Percentiles rank a stretch among this genome's conserved stretches.
These are phyloP conservation scores for Xestia sexstrigata DNA, from an alignment of 2,888 invertebrate species.

Conservation along the genomic window DNA sequence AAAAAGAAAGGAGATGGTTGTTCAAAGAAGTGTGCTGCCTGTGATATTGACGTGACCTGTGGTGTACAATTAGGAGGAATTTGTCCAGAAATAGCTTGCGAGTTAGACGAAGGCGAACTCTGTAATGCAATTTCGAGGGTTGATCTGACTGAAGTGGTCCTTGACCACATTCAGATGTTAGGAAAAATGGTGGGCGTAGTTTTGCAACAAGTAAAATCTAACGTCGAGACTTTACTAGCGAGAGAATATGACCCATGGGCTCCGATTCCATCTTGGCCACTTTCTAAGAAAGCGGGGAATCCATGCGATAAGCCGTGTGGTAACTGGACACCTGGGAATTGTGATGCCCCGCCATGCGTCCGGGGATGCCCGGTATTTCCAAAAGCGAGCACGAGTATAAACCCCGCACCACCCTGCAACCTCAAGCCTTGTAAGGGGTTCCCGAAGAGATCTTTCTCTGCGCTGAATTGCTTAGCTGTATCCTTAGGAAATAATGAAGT, in stretches of 20 bases:
- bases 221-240: constrained; percentile 57
- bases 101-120: constrained; percentile 4
- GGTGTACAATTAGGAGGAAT: constrained; percentile 1
- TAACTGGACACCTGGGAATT: constrained; percentile 53
- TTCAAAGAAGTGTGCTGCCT: constrained; percentile 28
- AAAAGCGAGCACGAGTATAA: constrained; percentile 60
- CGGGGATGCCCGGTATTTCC: constrained; percentile 74
- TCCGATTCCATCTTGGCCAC: constrained; percentile 83
- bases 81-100: constrained; percentile 7
- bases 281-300: constrained; percentile 61
- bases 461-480: constrained; percentile 51
- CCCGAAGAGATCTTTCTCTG: constrained; percentile 71
- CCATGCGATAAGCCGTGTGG: constrained; percentile 13
- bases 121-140: constrained; percentile 4
- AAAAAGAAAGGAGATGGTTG: constrained; percentile 8
- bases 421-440: constrained; percentile 73
- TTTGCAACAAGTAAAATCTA: background rate
- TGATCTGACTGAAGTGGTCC: constrained; percentile 51
- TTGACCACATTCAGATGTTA: constrained; percentile 46
- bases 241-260: constrained; percentile 81
- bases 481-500: constrained; percentile 29
- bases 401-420: constrained; percentile 66
- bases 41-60: constrained; percentile 21
- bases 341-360: constrained; percentile 62
- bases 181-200: constrained; percentile 34